These are phyloP conservation scores for Athalia rosae DNA, from an alignment of 2,888 invertebrate genomes.

Conservation along the genomic window DNA sequence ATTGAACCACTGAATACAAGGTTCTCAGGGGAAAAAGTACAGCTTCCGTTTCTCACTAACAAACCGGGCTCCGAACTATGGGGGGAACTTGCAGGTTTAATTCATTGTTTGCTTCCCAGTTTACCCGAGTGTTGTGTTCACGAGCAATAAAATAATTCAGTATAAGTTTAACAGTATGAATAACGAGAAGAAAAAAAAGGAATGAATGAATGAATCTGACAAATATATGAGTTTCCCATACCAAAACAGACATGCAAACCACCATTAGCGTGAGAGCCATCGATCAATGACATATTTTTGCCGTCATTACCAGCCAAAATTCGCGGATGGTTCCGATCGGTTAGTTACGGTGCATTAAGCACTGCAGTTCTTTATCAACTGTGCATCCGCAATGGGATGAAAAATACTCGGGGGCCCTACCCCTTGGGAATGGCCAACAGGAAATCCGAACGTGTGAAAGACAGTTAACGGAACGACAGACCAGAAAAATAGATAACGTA, in stretches of 20 bases:
- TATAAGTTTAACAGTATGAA: not conserved
- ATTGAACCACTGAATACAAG: too few species aligned
- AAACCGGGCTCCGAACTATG: too few species aligned
- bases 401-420: constrained; percentile 28
- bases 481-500: not conserved
- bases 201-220: not conserved
- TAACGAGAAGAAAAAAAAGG: not conserved
- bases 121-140: not conserved
- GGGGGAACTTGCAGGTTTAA: not conserved
- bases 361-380: constrained; percentile 43
- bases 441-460: constrained; percentile 50
- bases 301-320: constrained; percentile 31
- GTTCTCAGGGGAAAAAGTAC: too few species aligned
- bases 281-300: constrained; percentile 24
- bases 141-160: not conserved
- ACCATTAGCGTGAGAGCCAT: not conserved
- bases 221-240: constrained; percentile 5
- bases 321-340: constrained; percentile 46
- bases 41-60: too few species aligned
- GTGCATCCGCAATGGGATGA: constrained; percentile 6
- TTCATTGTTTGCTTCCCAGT: not conserved
- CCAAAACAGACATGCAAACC: constrained; percentile 1
- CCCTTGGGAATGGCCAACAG: constrained; percentile 51
- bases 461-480: not conserved
- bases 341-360: constrained; percentile 61